These are phyloP conservation scores for Hirtodrosophila alboralis DNA, from an alignment of 2,888 invertebrate genomes.

Conservation along the genomic window DNA sequence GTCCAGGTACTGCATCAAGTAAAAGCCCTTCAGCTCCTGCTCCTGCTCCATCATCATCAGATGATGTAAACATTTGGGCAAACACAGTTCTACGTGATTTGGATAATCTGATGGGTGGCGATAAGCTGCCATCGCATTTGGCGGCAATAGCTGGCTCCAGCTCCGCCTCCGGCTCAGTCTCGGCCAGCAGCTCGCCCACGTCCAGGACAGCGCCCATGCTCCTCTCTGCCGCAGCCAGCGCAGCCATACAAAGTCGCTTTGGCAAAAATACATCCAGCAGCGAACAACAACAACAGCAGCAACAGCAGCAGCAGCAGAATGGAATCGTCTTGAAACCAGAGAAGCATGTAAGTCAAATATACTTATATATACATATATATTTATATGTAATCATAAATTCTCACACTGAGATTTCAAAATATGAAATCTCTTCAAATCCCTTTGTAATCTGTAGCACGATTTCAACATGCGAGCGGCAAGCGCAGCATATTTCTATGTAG, in stretches of 20 bases:
- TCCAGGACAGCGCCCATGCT: constrained; percentile 77
- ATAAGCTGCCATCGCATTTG: constrained; percentile 73
- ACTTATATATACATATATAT: too few species aligned
- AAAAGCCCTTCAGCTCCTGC: constrained; percentile 19
- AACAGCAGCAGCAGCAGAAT: constrained; percentile 54
- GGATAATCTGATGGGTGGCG: constrained; percentile 83
- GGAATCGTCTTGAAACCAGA: constrained; percentile 83
- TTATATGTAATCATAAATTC: constrained; percentile 50
- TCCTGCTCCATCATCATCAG: constrained; percentile 48
- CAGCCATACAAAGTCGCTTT: constrained; percentile 78
- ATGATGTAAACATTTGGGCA: constrained; percentile 84
- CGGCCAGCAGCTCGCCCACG: constrained; percentile 65
- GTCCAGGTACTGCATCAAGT: constrained; percentile 16
- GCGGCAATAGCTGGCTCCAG: constrained; percentile 28
- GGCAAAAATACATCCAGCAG: constrained; percentile 55
- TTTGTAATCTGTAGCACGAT: constrained; percentile 61
- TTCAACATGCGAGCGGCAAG: constrained; percentile 59
- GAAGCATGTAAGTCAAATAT: constrained; percentile 84
- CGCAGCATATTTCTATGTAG: constrained; percentile 69
- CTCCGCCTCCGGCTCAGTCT: constrained; percentile 37
- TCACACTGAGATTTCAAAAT: constrained; percentile 44
- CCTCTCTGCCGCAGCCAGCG: constrained; percentile 79
- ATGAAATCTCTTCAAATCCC: constrained; percentile 34
- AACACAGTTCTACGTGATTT: constrained; percentile 84
- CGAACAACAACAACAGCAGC: constrained; percentile 37